phyloP scores from a whole-genome alignment of 92 coral and sea anemone species.

The Porites lobata region DNA sequence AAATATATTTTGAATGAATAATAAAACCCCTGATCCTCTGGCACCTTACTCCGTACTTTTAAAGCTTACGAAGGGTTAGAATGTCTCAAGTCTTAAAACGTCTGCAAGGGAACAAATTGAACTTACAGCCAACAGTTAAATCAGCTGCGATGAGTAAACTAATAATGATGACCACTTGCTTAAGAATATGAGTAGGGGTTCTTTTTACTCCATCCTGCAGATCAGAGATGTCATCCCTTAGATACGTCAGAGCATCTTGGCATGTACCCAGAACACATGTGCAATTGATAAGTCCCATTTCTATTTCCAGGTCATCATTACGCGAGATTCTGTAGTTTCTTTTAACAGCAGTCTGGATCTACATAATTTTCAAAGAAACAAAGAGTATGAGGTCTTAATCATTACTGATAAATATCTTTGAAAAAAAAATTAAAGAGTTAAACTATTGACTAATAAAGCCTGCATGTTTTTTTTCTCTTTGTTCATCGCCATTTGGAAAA shows the following conservation, averaged over 20 bases:
- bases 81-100: too few species aligned
- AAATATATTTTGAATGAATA: too few species aligned
- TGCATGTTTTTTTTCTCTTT: too few species aligned
- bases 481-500: too few species aligned
- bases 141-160: not conserved
- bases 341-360: not conserved
- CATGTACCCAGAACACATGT: not conserved
- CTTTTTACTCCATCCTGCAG: not conserved
- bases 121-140: slow-evolving; percentile 8
- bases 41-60: too few species aligned
- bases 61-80: too few species aligned
- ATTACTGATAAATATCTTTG: too few species aligned
- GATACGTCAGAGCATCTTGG: not conserved
- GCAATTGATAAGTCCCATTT: not conserved
- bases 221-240: not conserved
- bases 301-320: not conserved
- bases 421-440: too few species aligned
- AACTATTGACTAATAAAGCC: too few species aligned
- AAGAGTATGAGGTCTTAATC: not conserved
- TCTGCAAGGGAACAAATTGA: too few species aligned
- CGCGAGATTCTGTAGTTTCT: not conserved
- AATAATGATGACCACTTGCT: not conserved
- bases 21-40: too few species aligned
- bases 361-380: not conserved
- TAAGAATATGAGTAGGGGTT: not conserved